Evolutionary conservation across 37 sponge, comb jelly and placozoan genomes (phyloP), one percentile per base, ranked within the genome.

Genomic region (Chondrilla cf. caribensis): DNA sequence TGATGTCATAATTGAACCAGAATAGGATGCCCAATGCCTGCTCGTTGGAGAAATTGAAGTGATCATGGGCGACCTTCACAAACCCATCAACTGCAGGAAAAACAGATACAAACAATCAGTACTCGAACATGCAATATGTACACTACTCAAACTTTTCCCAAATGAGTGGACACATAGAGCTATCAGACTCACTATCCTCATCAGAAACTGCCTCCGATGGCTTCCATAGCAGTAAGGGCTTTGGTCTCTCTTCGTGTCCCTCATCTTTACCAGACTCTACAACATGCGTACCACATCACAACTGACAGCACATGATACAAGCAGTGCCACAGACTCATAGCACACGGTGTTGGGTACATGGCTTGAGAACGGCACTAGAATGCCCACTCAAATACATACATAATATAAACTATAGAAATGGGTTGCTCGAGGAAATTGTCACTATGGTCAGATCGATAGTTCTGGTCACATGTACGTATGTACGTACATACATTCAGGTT

Each of bases 1-100:
- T 79, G 38, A 88, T 77, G 70, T 83, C 75, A 51, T 89, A 91
- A 18, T 86, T 65, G 70, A 91, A 89, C 86, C 84, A 91, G 65
- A 76, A 94, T 25, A 94, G 90, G 58, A 94, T 76, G 3, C 95
- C 95, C 79, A 94, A 71, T 22, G 95, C 95, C 87, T 94, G 85
- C 19, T 92, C 93, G 19, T 77, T 28, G 24, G 31, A 26, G 66
- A 82, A 92, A 24, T 88, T 85, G 82, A 64, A 85, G 28, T 86
- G 86, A 29, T 86, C 89, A 44, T 80, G 84, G 18, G 93, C 83
- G 0, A 87, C 28, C 4, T 58, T 55, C 25, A 92, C 33, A 58
- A 88, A 92, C 0, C 15, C 79, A 62, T 92, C 89, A 25, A 92
- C 93, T 92, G 78, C 11, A 39, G 1, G 55, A 51, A 41, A 35